A percentile compares a stretch with the other conserved stretches of the same genome.
These are phyloP conservation scores for Vesta saturnalis DNA, from an alignment of 2,888 invertebrate genomes.

Conservation along the genomic window DNA sequence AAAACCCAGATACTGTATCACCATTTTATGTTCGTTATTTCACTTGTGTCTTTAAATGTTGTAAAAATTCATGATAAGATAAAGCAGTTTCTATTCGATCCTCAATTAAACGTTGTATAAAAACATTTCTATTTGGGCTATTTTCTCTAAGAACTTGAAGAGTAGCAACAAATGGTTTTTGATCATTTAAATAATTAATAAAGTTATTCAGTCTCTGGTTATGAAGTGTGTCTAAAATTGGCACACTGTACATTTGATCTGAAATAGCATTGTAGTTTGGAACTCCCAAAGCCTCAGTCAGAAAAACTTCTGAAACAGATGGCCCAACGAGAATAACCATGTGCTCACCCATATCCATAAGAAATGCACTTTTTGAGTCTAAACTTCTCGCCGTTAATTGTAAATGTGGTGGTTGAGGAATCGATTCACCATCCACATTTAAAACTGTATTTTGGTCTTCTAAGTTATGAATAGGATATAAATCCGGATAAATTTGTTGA, in stretches of 20 bases:
- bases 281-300: conserved; percentile 82
- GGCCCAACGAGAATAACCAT: conserved; percentile 88
- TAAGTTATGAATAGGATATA: conserved; percentile 87
- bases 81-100: conserved; percentile 94
- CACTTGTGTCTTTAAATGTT: conserved; percentile 90
- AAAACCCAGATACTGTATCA: conserved; percentile 33
- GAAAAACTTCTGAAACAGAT: conserved; percentile 77
- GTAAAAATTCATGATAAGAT: conserved; percentile 98
- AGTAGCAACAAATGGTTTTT: conserved; percentile 81
- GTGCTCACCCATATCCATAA: conserved; percentile 87
- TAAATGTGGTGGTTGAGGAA: conserved; percentile 77
- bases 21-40: conserved; percentile 69
- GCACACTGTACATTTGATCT: conserved; percentile 81
- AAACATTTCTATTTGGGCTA: conserved; percentile 81
- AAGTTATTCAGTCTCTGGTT: conserved; percentile 82
- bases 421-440: conserved; percentile 57
- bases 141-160: conserved; percentile 92
- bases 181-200: conserved; percentile 84
- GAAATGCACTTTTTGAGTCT: conserved; percentile 88
- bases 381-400: conserved; percentile 86
- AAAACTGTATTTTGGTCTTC: conserved; percentile 57
- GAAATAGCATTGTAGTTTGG: conserved; percentile 76
- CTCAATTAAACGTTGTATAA: conserved; percentile 91
- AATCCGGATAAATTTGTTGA: conserved; percentile 88
- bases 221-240: conserved; percentile 78